phyloP scores from a whole-genome alignment of 2,888 invertebrate species.

The Aspidiotus destructor region DNA sequence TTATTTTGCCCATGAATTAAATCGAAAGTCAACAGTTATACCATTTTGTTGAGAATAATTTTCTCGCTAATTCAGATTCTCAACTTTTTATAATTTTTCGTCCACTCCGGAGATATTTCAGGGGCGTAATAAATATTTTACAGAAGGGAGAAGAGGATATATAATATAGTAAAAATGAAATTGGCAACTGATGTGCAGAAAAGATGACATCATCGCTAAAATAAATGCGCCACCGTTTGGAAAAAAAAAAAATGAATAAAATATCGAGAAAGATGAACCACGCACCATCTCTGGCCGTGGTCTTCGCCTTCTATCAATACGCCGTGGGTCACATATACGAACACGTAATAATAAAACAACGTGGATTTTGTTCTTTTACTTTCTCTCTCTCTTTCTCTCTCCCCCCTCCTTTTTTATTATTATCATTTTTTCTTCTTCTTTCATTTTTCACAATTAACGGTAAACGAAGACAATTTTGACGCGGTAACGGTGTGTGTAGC shows the following conservation, averaged over 20 bases:
- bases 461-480: conserved; percentile 2
- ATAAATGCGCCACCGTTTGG: not conserved
- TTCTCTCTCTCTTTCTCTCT: too few species aligned
- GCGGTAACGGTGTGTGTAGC: not conserved
- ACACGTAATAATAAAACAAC: too few species aligned
- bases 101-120: not conserved
- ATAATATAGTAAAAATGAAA: not conserved
- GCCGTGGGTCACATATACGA: too few species aligned
- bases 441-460: not conserved
- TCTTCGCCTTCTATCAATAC: too few species aligned
- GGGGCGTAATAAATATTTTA: too few species aligned
- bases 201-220: not conserved
- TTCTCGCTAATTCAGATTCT: not conserved
- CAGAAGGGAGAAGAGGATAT: not conserved
- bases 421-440: too few species aligned
- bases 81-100: not conserved
- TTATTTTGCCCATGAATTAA: too few species aligned
- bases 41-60: not conserved
- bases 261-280: not conserved
- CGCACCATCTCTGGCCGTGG: too few species aligned
- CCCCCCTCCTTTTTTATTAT: too few species aligned
- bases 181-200: not conserved
- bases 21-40: too few species aligned
- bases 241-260: not conserved
- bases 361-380: too few species aligned